These are phyloP conservation scores for Leptoclinus maculatus DNA, from an alignment of 2,797 vertebrate species.

Conservation along the genomic window DNA sequence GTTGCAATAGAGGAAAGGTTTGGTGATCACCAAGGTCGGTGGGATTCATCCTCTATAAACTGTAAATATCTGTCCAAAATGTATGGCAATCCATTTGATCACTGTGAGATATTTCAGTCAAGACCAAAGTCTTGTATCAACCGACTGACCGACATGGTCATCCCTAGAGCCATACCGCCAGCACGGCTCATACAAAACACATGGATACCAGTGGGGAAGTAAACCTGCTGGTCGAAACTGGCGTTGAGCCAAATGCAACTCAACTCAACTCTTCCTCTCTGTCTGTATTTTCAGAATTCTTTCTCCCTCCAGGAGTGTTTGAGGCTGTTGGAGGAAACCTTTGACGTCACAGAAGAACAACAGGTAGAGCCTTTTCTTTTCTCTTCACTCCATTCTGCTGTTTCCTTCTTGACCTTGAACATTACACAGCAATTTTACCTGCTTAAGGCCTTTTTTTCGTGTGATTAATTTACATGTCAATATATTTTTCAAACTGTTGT, in stretches of 20 bases:
- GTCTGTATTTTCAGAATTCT: conserved; percentile 81
- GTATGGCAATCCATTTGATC: not conserved
- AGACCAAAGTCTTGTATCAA: not conserved
- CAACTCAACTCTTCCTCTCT: not conserved
- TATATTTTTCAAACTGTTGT: too few relatives aligned
- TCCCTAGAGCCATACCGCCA: not conserved
- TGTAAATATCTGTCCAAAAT: not conserved
- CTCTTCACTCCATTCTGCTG: not conserved
- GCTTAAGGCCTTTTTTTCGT: not conserved
- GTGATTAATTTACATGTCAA: not conserved
- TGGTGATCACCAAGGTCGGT: too few relatives aligned
- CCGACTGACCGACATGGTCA: not conserved
- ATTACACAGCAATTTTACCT: not conserved
- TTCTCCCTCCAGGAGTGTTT: conserved; percentile 90
- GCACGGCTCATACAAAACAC: not conserved
- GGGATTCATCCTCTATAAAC: too few relatives aligned
- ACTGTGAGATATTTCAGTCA: not conserved
- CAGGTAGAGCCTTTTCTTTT: conserved; percentile 77
- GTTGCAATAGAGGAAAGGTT: too few relatives aligned
- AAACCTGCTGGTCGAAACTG: not conserved
- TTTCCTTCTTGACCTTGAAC: not conserved
- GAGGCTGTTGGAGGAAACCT: conserved; percentile 88
- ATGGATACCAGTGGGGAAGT: not conserved
- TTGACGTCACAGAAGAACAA: conserved; percentile 84
- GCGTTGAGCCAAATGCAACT: not conserved